Percentiles rank a stretch among this genome's conserved stretches.
phyloP scores from a whole-genome alignment of 2,888 invertebrate genomes.

The Campaea margaritaria region DNA sequence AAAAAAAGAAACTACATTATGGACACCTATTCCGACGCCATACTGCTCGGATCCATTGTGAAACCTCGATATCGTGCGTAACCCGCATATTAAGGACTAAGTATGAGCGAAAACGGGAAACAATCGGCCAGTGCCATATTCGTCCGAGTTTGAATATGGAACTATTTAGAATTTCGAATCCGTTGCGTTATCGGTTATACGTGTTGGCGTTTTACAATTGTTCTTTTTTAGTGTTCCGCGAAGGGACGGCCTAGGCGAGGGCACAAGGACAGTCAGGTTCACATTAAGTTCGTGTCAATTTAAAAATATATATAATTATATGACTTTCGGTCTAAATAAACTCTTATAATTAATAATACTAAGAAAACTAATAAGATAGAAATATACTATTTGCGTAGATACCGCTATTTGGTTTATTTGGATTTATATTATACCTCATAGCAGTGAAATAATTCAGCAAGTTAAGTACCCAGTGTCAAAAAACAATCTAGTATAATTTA shows the following conservation, averaged over 20 bases:
- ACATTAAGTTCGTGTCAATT: too few species aligned
- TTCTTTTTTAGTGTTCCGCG: slow-evolving; percentile 59
- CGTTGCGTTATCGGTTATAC: slow-evolving; percentile 82
- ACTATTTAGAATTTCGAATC: slow-evolving; percentile 85
- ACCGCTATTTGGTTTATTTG: too few species aligned
- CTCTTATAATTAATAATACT: too few species aligned
- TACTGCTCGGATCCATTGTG: slow-evolving; percentile 76
- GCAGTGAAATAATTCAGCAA: too few species aligned
- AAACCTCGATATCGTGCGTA: slow-evolving; percentile 80
- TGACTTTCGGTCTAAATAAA: too few species aligned
- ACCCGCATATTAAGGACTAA: slow-evolving; percentile 82
- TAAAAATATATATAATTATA: too few species aligned
- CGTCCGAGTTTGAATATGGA: slow-evolving; percentile 82
- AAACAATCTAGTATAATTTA: too few species aligned
- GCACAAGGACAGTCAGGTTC: too few species aligned
- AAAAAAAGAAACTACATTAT: slow-evolving; percentile 60
- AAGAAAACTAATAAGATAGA: too few species aligned
- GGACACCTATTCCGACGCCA: slow-evolving; percentile 65
- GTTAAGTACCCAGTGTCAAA: too few species aligned
- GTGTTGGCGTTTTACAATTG: slow-evolving; percentile 82
- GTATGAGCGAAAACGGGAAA: slow-evolving; percentile 83
- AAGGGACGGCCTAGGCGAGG: slow-evolving; percentile 33
- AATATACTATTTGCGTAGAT: too few species aligned
- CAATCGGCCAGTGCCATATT: slow-evolving; percentile 81
- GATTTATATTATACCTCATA: too few species aligned